A percentile compares a stretch with the other conserved stretches of the same genome.
Conservation (phyloP, 2,888 invertebrate species). For the Thysanoteuthis rhombus region DNA sequence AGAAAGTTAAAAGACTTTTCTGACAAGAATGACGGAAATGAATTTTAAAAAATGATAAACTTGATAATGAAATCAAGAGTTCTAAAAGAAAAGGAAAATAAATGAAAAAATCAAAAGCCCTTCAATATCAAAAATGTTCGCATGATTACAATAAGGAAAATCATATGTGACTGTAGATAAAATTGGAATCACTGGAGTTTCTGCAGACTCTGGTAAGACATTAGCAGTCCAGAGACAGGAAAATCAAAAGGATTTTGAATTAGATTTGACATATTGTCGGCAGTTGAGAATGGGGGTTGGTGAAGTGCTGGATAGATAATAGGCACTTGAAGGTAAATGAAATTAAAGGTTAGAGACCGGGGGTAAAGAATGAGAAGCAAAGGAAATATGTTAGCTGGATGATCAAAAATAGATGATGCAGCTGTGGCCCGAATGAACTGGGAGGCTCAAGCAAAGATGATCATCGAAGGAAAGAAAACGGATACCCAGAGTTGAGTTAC, state of each 20-base stretch:
- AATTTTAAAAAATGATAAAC: not conserved
- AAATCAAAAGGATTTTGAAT: not conserved
- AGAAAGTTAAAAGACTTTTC: not conserved
- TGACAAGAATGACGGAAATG: not conserved
- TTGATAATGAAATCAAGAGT: not conserved
- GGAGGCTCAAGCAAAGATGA: not conserved
- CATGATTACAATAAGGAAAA: not conserved
- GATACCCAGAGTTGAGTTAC: not conserved
- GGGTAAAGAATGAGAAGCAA: not conserved
- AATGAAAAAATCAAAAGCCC: not conserved
- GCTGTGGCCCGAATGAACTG: not conserved
- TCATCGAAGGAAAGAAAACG: not conserved
- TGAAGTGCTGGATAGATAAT: not conserved
- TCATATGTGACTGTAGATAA: slow-evolving; percentile 12
- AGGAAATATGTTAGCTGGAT: not conserved
- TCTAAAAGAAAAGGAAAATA: not conserved
- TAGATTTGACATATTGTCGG: not conserved
- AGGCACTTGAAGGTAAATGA: not conserved
- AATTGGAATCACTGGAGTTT: not conserved
- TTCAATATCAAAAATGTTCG: not conserved
- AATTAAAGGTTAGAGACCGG: not conserved
- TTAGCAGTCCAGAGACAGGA: not conserved
- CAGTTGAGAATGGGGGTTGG: not conserved
- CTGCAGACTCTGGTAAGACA: not conserved
- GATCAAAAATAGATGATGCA: not conserved